phyloP scores from a whole-genome alignment of 2,888 invertebrate species.

The Chymomyza amoena region DNA sequence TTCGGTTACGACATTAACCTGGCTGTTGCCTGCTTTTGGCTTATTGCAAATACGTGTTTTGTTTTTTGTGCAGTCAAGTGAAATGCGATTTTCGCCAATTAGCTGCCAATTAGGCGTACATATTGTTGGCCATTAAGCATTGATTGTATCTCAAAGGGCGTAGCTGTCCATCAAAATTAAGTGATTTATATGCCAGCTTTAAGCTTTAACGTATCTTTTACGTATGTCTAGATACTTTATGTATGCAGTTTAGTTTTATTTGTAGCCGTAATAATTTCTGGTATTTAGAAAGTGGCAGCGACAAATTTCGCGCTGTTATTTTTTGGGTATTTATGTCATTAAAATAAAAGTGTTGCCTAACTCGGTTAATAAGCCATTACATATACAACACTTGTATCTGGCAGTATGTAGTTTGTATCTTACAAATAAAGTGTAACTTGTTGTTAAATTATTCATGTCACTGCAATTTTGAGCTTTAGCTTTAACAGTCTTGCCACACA shows the following conservation, averaged over 20 bases:
- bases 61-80: constrained; percentile 42
- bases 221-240: background rate
- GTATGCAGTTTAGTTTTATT: background rate
- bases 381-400: background rate
- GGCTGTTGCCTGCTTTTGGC: background rate
- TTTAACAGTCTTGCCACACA: background rate
- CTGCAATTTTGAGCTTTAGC: background rate
- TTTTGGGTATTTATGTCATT: background rate
- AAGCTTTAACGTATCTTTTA: background rate
- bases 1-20: background rate
- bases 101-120: constrained; percentile 55
- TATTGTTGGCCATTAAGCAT: constrained; percentile 47
- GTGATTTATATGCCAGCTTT: constrained; percentile 59
- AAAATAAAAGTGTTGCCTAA: background rate
- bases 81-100: constrained; percentile 70
- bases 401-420: too few species aligned
- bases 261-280: background rate
- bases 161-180: constrained; percentile 41
- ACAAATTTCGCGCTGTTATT: background rate
- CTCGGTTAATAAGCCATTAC: background rate
- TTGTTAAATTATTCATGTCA: background rate
- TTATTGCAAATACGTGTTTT: background rate
- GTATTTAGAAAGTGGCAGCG: background rate
- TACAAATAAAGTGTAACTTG: background rate
- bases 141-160: constrained; percentile 58